A percentile compares a stretch with the other conserved stretches of the same genome.
Evolutionary conservation across 2,113 vertebrate species (phyloP).

Genomic region (Neolamprologus falcicula): DNA sequence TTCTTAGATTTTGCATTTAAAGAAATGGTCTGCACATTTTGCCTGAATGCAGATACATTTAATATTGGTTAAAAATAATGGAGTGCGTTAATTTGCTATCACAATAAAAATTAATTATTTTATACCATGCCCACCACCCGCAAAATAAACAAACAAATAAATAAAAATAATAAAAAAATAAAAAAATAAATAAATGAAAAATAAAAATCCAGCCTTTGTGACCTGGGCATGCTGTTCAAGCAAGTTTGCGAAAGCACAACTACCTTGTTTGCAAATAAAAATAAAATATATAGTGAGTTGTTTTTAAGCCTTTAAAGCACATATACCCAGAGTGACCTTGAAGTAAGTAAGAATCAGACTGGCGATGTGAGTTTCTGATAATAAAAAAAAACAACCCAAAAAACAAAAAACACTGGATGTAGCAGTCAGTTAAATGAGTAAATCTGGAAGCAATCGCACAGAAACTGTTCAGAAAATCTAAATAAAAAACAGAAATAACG

Average conservation of each 20-base stretch:
- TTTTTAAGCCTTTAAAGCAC: neutral
- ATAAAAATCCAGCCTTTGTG: neutral
- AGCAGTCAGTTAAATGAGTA: neutral
- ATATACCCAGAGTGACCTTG: neutral
- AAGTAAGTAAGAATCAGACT: neutral
- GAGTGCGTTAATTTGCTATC: neutral
- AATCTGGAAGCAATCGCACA: neutral
- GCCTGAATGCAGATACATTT: neutral
- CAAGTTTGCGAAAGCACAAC: neutral
- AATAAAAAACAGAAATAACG: neutral
- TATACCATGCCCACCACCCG: neutral
- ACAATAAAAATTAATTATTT: neutral
- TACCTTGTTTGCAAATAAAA: neutral
- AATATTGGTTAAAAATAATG: neutral
- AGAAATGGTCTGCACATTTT: neutral
- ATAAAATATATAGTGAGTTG: neutral
- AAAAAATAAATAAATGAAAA: neutral
- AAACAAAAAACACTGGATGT: neutral
- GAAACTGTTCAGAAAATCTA: neutral
- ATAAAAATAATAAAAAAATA: neutral
- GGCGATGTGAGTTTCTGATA: neutral
- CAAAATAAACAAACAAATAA: neutral
- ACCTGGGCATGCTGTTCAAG: neutral
- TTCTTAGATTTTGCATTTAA: neutral
- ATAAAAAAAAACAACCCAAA: neutral